A percentile compares a stretch with the other conserved stretches of the same genome.
Evolutionary conservation across 2,888 invertebrate species (phyloP).

Genomic region (Lasius platythorax): DNA sequence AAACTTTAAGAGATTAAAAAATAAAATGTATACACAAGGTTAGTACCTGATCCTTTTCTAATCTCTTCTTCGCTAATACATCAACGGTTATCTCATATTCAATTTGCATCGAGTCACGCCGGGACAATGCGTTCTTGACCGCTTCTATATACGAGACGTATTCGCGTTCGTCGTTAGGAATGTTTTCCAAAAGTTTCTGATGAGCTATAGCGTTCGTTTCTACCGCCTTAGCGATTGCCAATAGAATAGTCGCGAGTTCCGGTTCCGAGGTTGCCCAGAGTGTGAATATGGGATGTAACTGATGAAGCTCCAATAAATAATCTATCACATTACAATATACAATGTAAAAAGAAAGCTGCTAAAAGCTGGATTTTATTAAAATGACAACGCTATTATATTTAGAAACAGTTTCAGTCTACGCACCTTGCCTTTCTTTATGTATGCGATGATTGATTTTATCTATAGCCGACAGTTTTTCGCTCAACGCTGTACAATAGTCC

Average conservation of each 20-base stretch:
- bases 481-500: constrained; percentile 88
- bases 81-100: constrained; percentile 89
- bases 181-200: constrained; percentile 85
- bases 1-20: constrained; percentile 2
- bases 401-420: not conserved
- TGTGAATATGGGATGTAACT: constrained; percentile 88
- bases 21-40: not conserved
- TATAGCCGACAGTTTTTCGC: constrained; percentile 89
- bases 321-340: constrained; percentile 81
- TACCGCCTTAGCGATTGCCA: constrained; percentile 86
- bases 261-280: constrained; percentile 89
- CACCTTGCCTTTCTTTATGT: constrained; percentile 89
- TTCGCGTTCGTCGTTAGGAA: constrained; percentile 87
- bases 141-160: constrained; percentile 90
- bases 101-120: constrained; percentile 89
- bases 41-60: constrained; percentile 89
- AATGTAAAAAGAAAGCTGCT: constrained; percentile 38
- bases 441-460: constrained; percentile 90
- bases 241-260: constrained; percentile 86
- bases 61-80: constrained; percentile 88
- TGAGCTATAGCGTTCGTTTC: constrained; percentile 87
- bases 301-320: constrained; percentile 87
- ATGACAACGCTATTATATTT: not conserved
- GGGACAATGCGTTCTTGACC: constrained; percentile 89
- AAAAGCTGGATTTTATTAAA: constrained; percentile 6